phyloP scores from a whole-genome alignment of 2,888 invertebrate species.

The Gerris lacustris region DNA sequence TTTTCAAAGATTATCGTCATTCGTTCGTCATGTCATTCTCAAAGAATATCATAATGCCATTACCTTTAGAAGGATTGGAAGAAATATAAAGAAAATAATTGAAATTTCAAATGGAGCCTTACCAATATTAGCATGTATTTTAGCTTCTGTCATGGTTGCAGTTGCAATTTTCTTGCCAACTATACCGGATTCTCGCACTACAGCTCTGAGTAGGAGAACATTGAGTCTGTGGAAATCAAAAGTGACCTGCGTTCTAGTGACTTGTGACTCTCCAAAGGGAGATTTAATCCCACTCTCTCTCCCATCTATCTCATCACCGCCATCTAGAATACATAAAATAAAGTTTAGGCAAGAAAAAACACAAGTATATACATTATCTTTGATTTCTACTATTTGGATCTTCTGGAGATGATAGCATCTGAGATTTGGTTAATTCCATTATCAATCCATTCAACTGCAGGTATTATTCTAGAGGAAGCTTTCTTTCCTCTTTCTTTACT shows the following conservation, averaged over 20 bases:
- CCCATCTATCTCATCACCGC: constrained; percentile 12
- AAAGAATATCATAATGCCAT: too few relatives aligned
- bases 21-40: too few relatives aligned
- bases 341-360: background rate
- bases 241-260: constrained; percentile 60
- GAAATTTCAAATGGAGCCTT: constrained; percentile 26
- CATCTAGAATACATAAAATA: background rate
- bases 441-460: too few relatives aligned
- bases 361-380: background rate
- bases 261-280: constrained; percentile 7
- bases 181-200: constrained; percentile 54
- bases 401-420: too few relatives aligned
- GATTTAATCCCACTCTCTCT: constrained; percentile 14
- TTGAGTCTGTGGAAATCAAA: constrained; percentile 89
- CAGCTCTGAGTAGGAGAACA: constrained; percentile 69
- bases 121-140: constrained; percentile 72
- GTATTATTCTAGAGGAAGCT: too few relatives aligned
- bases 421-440: too few relatives aligned
- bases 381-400: too few relatives aligned
- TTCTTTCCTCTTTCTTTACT: too few relatives aligned
- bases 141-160: constrained; percentile 80
- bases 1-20: too few relatives aligned
- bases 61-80: too few relatives aligned
- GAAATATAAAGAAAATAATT: too few relatives aligned
- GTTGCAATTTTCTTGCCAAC: constrained; percentile 83